Conservation (phyloP, 2,797 vertebrate species). For the Cetoscarus ocellatus region DNA sequence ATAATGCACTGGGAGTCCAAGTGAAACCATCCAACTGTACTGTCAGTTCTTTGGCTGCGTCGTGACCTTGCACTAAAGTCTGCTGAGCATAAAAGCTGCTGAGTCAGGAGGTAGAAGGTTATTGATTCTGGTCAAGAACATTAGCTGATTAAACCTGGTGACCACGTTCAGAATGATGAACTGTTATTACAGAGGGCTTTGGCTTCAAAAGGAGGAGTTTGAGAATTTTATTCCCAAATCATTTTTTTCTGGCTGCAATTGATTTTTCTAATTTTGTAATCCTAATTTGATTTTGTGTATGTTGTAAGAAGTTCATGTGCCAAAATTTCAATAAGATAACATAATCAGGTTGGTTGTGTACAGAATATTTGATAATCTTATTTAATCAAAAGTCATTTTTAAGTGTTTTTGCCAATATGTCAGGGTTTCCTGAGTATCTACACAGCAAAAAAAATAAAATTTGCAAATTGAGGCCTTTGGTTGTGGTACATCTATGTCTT, state of each 20-base stretch:
- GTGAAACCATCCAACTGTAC: slow-evolving; percentile 10
- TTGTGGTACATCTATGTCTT: too few species aligned
- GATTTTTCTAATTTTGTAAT: too few species aligned
- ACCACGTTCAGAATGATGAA: not conserved
- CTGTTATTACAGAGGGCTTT: not conserved
- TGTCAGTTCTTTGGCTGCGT: slow-evolving; percentile 42
- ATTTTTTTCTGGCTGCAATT: not conserved
- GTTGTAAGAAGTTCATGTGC: too few species aligned
- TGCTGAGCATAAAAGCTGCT: slow-evolving; percentile 37
- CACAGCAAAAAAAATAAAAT: too few species aligned
- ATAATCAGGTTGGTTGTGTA: too few species aligned
- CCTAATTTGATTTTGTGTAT: too few species aligned
- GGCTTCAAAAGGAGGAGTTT: not conserved
- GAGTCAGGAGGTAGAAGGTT: slow-evolving; percentile 46
- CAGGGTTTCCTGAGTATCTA: too few species aligned
- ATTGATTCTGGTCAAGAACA: slow-evolving; percentile 21
- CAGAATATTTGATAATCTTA: too few species aligned
- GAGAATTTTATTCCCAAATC: not conserved
- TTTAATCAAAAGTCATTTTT: too few species aligned
- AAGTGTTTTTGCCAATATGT: too few species aligned
- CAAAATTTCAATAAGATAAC: too few species aligned
- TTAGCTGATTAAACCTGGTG: slow-evolving; percentile 31
- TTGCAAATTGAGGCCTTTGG: too few species aligned
- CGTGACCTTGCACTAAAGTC: slow-evolving; percentile 57
- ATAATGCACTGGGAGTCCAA: slow-evolving; percentile 35